Evolutionary conservation across 2,888 invertebrate species (phyloP).

Genomic region (Drosophila sordidula): DNA sequence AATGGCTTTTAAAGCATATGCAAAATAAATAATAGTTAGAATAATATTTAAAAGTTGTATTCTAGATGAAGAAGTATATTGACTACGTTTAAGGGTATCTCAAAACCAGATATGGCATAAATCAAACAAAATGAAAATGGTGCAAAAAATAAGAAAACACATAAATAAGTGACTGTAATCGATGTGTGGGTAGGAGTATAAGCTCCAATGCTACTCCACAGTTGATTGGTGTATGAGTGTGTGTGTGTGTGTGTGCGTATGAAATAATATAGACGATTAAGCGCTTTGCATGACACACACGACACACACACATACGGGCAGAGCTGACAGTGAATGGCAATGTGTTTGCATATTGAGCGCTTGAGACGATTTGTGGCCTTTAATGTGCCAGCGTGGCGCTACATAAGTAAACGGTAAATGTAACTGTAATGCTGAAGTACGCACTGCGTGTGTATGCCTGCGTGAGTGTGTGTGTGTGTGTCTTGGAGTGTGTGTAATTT

Average conservation of each 20-base stretch:
- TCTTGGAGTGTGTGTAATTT: conserved; percentile 63
- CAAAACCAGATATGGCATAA: conserved; percentile 28
- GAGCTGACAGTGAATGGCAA: conserved; percentile 30
- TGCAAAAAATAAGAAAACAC: conserved; percentile 54
- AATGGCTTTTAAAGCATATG: neutral
- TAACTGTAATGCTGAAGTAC: conserved; percentile 49
- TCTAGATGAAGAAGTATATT: neutral
- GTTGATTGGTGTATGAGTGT: conserved; percentile 39
- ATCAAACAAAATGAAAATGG: conserved; percentile 47
- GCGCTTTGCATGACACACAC: conserved; percentile 41
- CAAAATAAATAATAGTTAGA: neutral
- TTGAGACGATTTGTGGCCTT: conserved; percentile 78
- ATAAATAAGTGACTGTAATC: conserved; percentile 75
- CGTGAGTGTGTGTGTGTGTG: conserved; percentile 27
- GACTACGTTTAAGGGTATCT: conserved; percentile 22
- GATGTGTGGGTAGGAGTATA: conserved; percentile 41
- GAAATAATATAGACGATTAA: conserved; percentile 69
- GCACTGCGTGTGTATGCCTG: conserved; percentile 14
- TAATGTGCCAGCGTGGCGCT: conserved; percentile 70
- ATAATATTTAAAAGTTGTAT: neutral
- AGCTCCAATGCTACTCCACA: conserved; percentile 46
- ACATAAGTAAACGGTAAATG: conserved; percentile 70
- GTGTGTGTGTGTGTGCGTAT: conserved; percentile 42
- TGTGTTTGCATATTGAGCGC: conserved; percentile 66
- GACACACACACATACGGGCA: neutral